These are phyloP conservation scores for Limenitis camilla DNA, from an alignment of 2,888 invertebrate species.

Conservation along the genomic window DNA sequence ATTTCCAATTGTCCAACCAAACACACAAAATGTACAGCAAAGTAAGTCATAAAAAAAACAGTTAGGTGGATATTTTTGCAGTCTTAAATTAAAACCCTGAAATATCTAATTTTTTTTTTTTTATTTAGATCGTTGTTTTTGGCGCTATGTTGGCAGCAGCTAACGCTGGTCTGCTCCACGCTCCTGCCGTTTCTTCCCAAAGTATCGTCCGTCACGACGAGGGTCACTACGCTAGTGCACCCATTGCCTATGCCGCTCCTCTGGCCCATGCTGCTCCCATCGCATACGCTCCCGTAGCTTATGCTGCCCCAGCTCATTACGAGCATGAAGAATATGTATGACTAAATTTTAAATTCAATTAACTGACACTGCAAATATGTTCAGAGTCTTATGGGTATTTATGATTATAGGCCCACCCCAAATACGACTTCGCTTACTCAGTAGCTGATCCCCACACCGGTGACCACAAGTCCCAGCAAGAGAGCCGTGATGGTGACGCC, in stretches of 20 bases:
- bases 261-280: slow-evolving; percentile 33
- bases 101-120: background rate
- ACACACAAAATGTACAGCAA: slow-evolving; percentile 56
- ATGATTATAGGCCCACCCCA: slow-evolving; percentile 46
- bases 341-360: no score
- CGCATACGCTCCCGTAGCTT: slow-evolving; percentile 27
- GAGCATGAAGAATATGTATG: no score
- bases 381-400: no score
- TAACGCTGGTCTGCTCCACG: slow-evolving; percentile 49
- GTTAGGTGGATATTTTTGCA: background rate
- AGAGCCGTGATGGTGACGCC: slow-evolving; percentile 66
- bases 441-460: slow-evolving; percentile 74
- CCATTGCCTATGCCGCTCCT: slow-evolving; percentile 28
- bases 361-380: no score
- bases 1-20: slow-evolving; percentile 41
- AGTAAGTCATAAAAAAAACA: slow-evolving; percentile 36
- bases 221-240: slow-evolving; percentile 32
- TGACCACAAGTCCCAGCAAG: slow-evolving; percentile 73
- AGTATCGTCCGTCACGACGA: slow-evolving; percentile 43
- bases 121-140: slow-evolving; percentile 34
- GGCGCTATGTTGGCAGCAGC: slow-evolving; percentile 42
- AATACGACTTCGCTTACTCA: slow-evolving; percentile 67
- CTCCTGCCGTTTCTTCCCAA: slow-evolving; percentile 41
- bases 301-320: slow-evolving; percentile 20
- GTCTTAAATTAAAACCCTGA: background rate